Evolutionary conservation across 2,888 invertebrate species (phyloP).

Genomic region (Ligdia adustata): DNA sequence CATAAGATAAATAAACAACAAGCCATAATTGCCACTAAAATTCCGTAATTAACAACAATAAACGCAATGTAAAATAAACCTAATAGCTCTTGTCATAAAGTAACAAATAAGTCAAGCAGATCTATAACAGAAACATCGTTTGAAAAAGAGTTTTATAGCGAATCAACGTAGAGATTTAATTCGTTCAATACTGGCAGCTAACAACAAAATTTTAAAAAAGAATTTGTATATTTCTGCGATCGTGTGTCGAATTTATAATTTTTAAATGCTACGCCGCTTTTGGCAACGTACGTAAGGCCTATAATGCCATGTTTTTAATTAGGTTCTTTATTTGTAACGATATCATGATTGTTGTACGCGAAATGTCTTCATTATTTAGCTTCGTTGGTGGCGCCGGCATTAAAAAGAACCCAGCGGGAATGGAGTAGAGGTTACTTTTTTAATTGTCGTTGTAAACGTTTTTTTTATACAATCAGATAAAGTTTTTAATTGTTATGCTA

Average conservation of each 20-base stretch:
- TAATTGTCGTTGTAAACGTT: slow-evolving; percentile 12
- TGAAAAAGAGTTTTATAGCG: slow-evolving; percentile 10
- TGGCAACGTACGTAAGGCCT: slow-evolving; percentile 8
- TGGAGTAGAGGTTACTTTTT: slow-evolving; percentile 13
- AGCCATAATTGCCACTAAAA: slow-evolving; percentile 42
- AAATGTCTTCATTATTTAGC: slow-evolving; percentile 70
- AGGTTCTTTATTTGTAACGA: slow-evolving; percentile 57
- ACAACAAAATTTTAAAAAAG: slow-evolving; percentile 25
- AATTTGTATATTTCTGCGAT: slow-evolving; percentile 24
- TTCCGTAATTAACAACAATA: slow-evolving; percentile 36
- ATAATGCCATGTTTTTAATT: slow-evolving; percentile 22
- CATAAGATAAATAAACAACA: slow-evolving; percentile 42
- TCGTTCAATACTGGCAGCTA: slow-evolving; percentile 6
- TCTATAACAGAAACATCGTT: not conserved
- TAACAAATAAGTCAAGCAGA: not conserved
- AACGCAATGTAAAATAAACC: slow-evolving; percentile 20
- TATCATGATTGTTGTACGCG: slow-evolving; percentile 55
- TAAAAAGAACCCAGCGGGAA: slow-evolving; percentile 25
- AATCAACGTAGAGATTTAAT: slow-evolving; percentile 12
- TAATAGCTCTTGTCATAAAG: not conserved
- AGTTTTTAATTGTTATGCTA: slow-evolving; percentile 19
- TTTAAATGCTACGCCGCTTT: slow-evolving; percentile 2
- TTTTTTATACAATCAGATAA: slow-evolving; percentile 5
- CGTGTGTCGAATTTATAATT: slow-evolving; percentile 31
- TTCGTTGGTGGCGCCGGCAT: slow-evolving; percentile 63